Conservation (phyloP, 2,113 vertebrate genomes). For the Cygnus atratus region DNA sequence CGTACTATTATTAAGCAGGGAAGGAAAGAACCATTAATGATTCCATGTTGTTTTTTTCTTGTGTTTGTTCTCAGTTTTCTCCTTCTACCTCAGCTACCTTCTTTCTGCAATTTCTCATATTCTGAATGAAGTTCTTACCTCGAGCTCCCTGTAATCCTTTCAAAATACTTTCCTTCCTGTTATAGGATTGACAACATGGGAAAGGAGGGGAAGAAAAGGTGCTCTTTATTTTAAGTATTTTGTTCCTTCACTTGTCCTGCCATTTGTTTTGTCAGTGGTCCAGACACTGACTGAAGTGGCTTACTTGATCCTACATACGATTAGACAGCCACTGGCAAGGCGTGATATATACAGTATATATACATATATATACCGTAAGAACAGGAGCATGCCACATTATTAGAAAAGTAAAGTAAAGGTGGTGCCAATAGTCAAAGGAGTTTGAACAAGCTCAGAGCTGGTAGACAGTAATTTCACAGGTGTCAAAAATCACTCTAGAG, state of each 20-base stretch:
- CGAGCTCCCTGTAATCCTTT: background rate
- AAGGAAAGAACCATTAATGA: background rate
- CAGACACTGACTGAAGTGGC: background rate
- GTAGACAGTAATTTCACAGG: background rate
- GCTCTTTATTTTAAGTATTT: background rate
- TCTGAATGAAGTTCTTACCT: background rate
- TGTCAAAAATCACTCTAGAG: background rate
- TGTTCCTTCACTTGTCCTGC: background rate
- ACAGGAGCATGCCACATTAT: background rate
- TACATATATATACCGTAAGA: background rate
- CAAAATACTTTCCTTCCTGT: background rate
- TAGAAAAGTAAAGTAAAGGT: background rate
- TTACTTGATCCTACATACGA: background rate
- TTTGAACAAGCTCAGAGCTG: background rate
- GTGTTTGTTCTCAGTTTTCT: background rate
- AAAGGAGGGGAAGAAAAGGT: background rate
- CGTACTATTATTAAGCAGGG: background rate
- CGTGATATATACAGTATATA: background rate
- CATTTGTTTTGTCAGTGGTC: background rate
- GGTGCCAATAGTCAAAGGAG: background rate
- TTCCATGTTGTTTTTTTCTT: background rate
- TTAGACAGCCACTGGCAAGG: background rate
- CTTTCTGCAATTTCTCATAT: background rate
- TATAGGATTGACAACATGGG: background rate
- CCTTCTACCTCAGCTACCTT: background rate